Percentiles rank a stretch among this genome's conserved stretches.
Evolutionary conservation across 2,797 vertebrate species (phyloP).

Genomic region (Hypotaenidia philippensis): DNA sequence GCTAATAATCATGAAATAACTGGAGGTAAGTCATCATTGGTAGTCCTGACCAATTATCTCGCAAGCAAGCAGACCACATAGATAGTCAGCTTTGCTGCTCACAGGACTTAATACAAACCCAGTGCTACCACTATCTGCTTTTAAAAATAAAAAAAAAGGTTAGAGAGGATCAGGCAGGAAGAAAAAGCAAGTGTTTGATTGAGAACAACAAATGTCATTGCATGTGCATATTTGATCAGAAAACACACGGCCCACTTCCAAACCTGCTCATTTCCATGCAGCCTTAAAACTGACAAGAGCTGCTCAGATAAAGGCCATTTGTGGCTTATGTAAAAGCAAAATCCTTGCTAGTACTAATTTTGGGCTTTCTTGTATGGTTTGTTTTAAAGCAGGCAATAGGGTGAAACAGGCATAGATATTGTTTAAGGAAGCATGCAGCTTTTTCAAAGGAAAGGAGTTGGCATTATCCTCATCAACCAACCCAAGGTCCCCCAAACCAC

Average conservation of each 20-base stretch:
- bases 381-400: background rate
- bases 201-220: background rate
- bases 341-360: background rate
- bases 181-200: background rate
- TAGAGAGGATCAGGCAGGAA: background rate
- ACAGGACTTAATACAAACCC: background rate
- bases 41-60: background rate
- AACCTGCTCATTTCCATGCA: background rate
- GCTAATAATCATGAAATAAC: background rate
- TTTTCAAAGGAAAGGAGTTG: background rate
- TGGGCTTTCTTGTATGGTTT: background rate
- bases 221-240: background rate
- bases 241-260: background rate
- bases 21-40: background rate
- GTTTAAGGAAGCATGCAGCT: slow-evolving; percentile 24
- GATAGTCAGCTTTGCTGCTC: background rate
- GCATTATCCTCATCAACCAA: background rate
- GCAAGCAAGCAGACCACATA: fast-evolving
- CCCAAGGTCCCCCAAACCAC: slow-evolving; percentile 1
- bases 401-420: background rate
- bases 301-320: background rate
- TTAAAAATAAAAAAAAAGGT: background rate
- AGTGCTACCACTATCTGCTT: background rate
- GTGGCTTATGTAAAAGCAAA: background rate
- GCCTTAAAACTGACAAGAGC: background rate